Conservation (phyloP, 2,888 invertebrate species). For the Ophioninae sp. region DNA sequence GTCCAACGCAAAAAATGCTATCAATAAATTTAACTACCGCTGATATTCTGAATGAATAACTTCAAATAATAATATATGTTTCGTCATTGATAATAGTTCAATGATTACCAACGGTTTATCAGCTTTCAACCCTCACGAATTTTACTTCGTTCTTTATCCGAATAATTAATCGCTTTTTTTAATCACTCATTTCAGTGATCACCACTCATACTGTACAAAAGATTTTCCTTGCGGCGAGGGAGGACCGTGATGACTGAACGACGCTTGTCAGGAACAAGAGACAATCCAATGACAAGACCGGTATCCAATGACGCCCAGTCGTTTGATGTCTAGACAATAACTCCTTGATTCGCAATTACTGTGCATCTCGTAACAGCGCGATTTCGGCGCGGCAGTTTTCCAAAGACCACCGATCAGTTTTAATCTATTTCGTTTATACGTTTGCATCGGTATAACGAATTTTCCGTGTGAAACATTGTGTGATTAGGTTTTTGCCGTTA, state of each 20-base stretch:
- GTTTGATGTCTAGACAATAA: conserved; percentile 59
- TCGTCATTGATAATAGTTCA: too few species aligned
- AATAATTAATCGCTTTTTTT: conserved; percentile 44
- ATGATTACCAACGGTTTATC: too few species aligned
- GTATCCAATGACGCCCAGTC: conserved; percentile 19
- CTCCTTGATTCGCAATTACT: conserved; percentile 34
- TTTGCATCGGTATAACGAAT: conserved; percentile 25
- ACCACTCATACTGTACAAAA: conserved; percentile 87
- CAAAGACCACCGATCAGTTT: conserved; percentile 9
- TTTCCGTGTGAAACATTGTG: conserved; percentile 38
- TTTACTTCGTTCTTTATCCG: conserved; percentile 14
- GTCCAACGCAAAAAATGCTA: not conserved
- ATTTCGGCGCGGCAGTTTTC: conserved; percentile 1
- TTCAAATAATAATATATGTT: not conserved
- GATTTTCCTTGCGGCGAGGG: conserved; percentile 89
- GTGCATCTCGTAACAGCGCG: not conserved
- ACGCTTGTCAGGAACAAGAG: not conserved
- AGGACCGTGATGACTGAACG: conserved; percentile 83
- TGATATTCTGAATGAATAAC: not conserved
- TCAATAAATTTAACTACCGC: too few species aligned
- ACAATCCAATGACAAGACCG: not conserved
- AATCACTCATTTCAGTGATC: conserved; percentile 82
- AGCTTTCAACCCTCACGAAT: not conserved
- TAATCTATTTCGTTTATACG: conserved; percentile 14
- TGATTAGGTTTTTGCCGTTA: conserved; percentile 29